phyloP scores from a whole-genome alignment of 2,113 vertebrate species.

The Formicarius rufipectus region DNA sequence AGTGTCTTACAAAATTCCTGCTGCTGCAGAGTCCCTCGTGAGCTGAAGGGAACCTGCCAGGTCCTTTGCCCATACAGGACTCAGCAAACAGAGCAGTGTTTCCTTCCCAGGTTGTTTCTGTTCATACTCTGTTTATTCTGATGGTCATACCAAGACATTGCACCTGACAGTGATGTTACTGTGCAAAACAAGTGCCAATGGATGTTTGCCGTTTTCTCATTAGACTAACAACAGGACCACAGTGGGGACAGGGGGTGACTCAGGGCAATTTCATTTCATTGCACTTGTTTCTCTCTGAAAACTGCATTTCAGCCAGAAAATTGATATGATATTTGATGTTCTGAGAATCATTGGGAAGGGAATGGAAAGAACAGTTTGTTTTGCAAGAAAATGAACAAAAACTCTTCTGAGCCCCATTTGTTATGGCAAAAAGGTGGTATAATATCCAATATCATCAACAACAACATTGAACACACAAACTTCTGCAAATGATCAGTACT shows the following conservation, averaged over 20 bases:
- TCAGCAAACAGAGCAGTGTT: background rate
- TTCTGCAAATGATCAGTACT: background rate
- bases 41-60: background rate
- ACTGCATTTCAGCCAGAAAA: background rate
- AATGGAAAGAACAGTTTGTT: background rate
- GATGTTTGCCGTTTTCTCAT: background rate
- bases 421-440: background rate
- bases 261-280: background rate
- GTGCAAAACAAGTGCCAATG: background rate
- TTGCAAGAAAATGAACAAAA: background rate
- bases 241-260: background rate
- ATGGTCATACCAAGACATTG: fast-evolving
- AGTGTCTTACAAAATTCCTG: background rate
- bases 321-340: background rate
- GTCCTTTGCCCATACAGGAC: background rate
- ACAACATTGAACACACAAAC: background rate
- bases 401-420: background rate
- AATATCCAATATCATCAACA: background rate
- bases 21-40: background rate
- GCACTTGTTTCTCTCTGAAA: background rate
- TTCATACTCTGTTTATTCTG: background rate
- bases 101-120: background rate
- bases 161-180: background rate
- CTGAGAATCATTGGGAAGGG: background rate
- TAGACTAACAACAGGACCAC: background rate